A percentile compares a stretch with the other conserved stretches of the same genome.
Conservation (phyloP, 2,113 vertebrate genomes). For the Epinephelus lanceolatus region DNA sequence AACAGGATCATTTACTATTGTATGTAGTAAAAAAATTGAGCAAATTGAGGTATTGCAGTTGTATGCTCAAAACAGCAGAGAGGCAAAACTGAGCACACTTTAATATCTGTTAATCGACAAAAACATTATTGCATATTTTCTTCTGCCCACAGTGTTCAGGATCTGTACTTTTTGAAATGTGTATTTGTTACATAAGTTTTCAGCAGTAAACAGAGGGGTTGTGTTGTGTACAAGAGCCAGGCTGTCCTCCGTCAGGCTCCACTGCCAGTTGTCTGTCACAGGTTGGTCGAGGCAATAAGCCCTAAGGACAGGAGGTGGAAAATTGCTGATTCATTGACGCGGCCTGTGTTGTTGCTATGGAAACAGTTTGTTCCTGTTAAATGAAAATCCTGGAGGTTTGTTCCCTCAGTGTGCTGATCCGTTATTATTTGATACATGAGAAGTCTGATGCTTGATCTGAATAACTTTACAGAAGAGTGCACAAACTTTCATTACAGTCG, state of each 20-base stretch:
- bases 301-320: conserved; percentile 22
- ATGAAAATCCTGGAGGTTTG: conserved; percentile 49
- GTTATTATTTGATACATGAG: conserved; percentile 20
- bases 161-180: background rate
- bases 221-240: background rate
- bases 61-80: too few relatives aligned
- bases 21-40: too few relatives aligned
- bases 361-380: conserved; percentile 65
- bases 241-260: background rate
- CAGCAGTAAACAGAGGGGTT: background rate
- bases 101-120: too few relatives aligned
- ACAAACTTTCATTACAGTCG: background rate
- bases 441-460: background rate
- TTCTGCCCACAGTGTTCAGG: too few relatives aligned
- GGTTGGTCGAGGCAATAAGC: conserved; percentile 17
- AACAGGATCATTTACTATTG: too few relatives aligned
- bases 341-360: conserved; percentile 65
- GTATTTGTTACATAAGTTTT: background rate
- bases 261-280: conserved; percentile 26
- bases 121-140: too few relatives aligned
- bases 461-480: background rate
- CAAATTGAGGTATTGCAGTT: too few relatives aligned
- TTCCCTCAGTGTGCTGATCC: background rate
- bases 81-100: too few relatives aligned
- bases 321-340: conserved; percentile 70